A percentile compares a stretch with the other conserved stretches of the same genome.
These are phyloP conservation scores for Fratercula arctica DNA, from an alignment of 2,797 vertebrate genomes.

Conservation along the genomic window DNA sequence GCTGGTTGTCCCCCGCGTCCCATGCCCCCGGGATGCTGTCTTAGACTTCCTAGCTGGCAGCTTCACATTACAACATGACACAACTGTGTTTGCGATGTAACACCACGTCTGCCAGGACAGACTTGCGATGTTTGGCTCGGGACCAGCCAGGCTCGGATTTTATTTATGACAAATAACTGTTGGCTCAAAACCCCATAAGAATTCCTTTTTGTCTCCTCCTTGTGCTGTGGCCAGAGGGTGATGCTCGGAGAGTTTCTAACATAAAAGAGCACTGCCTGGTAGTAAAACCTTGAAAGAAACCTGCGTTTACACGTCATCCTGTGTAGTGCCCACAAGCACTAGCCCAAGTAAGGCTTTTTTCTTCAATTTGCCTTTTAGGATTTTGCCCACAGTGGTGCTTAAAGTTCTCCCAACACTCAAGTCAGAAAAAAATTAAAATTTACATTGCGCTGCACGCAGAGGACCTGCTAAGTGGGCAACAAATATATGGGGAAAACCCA, in stretches of 20 bases:
- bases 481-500: background rate
- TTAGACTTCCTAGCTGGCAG: constrained; percentile 17
- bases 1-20: background rate
- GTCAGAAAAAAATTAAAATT: background rate
- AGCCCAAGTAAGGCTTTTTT: background rate
- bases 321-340: too few relatives aligned
- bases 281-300: background rate
- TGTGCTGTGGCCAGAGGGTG: background rate
- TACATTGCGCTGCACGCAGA: background rate
- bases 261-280: background rate
- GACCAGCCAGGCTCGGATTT: background rate
- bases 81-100: background rate
- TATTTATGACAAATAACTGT: constrained; percentile 40
- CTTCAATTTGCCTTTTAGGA: background rate
- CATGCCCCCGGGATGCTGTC: background rate
- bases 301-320: background rate
- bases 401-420: background rate
- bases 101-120: constrained; percentile 39
- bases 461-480: background rate
- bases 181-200: background rate
- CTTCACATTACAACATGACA: background rate
- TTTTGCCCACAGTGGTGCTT: background rate
- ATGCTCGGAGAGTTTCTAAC: background rate
- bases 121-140: background rate
- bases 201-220: background rate